Evolutionary conservation across 1,140 invertebrate genomes (phyloP).

Genomic region (Brachystomella parvula): DNA sequence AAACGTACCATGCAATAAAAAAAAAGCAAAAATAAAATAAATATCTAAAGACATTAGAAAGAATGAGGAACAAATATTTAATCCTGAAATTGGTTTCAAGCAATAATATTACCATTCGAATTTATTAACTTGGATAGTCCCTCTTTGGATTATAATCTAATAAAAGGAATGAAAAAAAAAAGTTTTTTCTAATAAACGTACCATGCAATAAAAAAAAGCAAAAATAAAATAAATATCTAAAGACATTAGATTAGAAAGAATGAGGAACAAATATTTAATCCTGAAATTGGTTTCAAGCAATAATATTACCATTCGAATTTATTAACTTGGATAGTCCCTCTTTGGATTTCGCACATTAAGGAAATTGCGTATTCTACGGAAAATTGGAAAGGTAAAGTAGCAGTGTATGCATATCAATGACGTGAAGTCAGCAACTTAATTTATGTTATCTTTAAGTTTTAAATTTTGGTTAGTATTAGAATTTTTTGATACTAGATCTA

Average conservation of each 20-base stretch:
- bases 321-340: not conserved
- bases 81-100: not conserved
- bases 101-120: not conserved
- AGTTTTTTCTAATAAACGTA: no score
- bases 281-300: not conserved
- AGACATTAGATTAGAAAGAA: not conserved
- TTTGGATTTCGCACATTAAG: not conserved
- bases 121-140: not conserved
- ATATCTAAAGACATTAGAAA: not conserved
- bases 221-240: no score
- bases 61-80: not conserved
- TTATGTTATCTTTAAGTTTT: not conserved
- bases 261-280: not conserved
- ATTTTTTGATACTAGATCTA: conserved; percentile 44
- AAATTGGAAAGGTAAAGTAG: not conserved
- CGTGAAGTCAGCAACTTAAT: not conserved
- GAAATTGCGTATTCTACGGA: not conserved
- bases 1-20: no score
- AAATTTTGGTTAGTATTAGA: not conserved
- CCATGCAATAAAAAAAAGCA: no score
- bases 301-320: not conserved
- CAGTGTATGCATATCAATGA: not conserved
- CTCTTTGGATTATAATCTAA: no score
- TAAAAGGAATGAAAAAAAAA: no score
- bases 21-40: no score